These are phyloP conservation scores for Schizopygopsis pylzovi DNA, from an alignment of 2,797 vertebrate species.

Conservation along the genomic window DNA sequence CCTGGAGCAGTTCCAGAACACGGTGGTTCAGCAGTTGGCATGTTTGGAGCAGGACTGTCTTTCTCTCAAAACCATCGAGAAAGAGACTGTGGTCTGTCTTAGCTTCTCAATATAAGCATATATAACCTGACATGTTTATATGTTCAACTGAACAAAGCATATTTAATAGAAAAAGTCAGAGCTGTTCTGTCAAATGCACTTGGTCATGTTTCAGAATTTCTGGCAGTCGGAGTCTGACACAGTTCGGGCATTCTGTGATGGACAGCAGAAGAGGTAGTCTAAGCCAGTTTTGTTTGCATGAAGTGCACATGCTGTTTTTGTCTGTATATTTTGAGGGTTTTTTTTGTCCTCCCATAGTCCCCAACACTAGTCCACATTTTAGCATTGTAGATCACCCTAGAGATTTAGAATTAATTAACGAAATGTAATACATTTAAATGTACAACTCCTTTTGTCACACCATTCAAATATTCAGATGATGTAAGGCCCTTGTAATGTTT, in stretches of 20 bases:
- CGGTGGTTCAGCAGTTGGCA: slow-evolving; percentile 77
- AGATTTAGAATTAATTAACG: not conserved
- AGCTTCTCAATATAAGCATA: not conserved
- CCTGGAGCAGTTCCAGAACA: slow-evolving; percentile 78
- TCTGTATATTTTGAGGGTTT: not conserved
- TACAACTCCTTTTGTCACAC: not conserved
- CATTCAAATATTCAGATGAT: not conserved
- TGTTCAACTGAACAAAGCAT: not conserved
- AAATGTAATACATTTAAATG: not conserved
- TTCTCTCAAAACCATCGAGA: slow-evolving; percentile 77
- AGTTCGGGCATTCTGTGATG: slow-evolving; percentile 78
- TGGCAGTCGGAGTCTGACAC: slow-evolving; percentile 78
- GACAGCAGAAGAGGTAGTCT: slow-evolving; percentile 79
- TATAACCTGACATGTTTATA: not conserved
- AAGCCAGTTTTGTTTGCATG: not conserved
- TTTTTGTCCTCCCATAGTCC: not conserved
- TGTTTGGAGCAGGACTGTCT: slow-evolving; percentile 76
- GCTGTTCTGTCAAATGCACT: not conserved
- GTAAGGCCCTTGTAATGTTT: not conserved
- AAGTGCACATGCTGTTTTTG: not conserved
- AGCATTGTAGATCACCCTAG: not conserved
- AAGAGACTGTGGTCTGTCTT: slow-evolving; percentile 75
- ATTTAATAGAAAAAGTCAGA: not conserved
- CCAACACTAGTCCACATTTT: not conserved
- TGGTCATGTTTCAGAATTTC: slow-evolving; percentile 75